Conservation (phyloP, 2,113 vertebrate species). For the Aplodontia rufa region DNA sequence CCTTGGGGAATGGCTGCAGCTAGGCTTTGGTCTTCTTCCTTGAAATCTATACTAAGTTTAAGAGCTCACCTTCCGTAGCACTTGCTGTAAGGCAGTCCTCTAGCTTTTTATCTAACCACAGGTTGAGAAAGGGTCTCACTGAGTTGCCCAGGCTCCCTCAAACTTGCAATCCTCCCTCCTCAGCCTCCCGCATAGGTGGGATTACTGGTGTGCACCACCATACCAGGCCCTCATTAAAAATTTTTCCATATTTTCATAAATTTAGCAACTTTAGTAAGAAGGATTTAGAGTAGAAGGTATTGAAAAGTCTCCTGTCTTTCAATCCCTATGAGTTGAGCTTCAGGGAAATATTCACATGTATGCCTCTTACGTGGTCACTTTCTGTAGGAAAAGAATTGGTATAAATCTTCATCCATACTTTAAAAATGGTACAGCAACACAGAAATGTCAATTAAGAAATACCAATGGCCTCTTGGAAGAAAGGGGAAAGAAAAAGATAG, state of each 20-base stretch:
- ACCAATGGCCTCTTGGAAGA: background rate
- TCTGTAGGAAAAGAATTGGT: background rate
- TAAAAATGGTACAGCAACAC: background rate
- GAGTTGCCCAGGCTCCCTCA: background rate
- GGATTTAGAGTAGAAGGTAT: background rate
- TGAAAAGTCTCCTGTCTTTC: background rate
- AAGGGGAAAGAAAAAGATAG: background rate
- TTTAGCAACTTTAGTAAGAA: background rate
- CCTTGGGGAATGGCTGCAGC: background rate
- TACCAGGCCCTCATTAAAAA: background rate
- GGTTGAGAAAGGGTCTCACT: background rate
- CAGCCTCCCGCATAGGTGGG: background rate
- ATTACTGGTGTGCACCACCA: background rate
- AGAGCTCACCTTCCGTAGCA: background rate
- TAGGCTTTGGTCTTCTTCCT: background rate
- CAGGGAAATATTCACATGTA: background rate
- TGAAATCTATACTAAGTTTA: background rate
- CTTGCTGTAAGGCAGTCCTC: background rate
- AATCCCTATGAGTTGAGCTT: background rate
- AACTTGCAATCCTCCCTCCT: background rate
- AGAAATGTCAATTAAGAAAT: background rate
- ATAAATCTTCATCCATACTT: background rate
- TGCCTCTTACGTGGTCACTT: background rate
- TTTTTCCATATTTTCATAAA: constrained; percentile 1
- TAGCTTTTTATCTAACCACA: background rate